A percentile compares a stretch with the other conserved stretches of the same genome.
Conservation (phyloP, 2,888 invertebrate genomes). For the Lepeophtheirus nordmannii region DNA sequence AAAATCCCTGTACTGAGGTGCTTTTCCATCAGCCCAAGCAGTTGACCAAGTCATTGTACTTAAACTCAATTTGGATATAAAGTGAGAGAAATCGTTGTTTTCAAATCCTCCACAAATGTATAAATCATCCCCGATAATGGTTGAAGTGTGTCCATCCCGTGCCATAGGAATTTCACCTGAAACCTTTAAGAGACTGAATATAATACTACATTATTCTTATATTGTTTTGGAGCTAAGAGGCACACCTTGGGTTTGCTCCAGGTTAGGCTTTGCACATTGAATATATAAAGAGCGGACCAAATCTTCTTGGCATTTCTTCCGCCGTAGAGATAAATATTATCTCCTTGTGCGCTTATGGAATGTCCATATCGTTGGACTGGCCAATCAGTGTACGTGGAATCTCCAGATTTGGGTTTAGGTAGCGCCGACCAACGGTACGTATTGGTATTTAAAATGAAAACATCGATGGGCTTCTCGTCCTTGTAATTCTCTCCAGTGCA, state of each 20-base stretch:
- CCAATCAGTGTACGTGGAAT: constrained; percentile 37
- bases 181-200: neutral
- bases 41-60: constrained; percentile 55
- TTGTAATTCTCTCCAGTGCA: constrained; percentile 67
- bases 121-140: constrained; percentile 60
- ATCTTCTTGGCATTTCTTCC: constrained; percentile 71
- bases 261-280: constrained; percentile 46
- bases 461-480: constrained; percentile 35
- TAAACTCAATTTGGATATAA: constrained; percentile 57
- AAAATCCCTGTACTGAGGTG: constrained; percentile 62
- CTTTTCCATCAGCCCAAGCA: constrained; percentile 43
- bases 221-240: neutral
- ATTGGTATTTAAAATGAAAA: constrained; percentile 19
- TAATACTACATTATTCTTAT: neutral
- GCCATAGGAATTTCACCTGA: constrained; percentile 11
- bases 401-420: neutral
- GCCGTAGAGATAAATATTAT: constrained; percentile 72
- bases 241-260: constrained; percentile 32
- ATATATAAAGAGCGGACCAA: constrained; percentile 63
- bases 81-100: constrained; percentile 63
- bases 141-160: constrained; percentile 32
- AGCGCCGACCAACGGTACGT: constrained; percentile 17
- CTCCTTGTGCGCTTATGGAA: constrained; percentile 62
- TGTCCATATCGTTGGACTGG: constrained; percentile 82
- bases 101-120: constrained; percentile 83